Percentiles rank a stretch among this genome's conserved stretches.
phyloP scores from a whole-genome alignment of 2,888 invertebrate genomes.

The Sialis fuliginosa region DNA sequence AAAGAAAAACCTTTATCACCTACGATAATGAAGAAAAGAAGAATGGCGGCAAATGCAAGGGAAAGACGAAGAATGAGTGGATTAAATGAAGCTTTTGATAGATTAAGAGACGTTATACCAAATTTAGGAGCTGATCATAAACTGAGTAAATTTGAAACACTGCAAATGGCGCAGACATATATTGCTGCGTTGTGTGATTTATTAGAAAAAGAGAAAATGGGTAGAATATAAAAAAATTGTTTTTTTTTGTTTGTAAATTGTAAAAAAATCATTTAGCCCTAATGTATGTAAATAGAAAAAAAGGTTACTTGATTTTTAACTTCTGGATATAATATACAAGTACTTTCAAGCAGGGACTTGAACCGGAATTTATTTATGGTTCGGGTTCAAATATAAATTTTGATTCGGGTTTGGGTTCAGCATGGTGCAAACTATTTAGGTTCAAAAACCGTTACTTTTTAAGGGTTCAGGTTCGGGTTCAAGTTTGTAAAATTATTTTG shows the following conservation, averaged over 20 bases:
- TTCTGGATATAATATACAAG: too few relatives aligned
- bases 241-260: background rate
- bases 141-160: constrained; percentile 57
- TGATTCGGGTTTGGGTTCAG: too few relatives aligned
- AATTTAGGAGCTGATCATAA: constrained; percentile 51
- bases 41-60: constrained; percentile 55
- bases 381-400: too few relatives aligned
- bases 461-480: too few relatives aligned
- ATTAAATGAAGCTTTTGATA: constrained; percentile 58
- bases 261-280: too few relatives aligned
- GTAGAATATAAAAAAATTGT: background rate
- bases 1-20: constrained; percentile 28
- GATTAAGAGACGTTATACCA: constrained; percentile 52
- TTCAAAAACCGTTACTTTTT: too few relatives aligned
- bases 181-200: constrained; percentile 50
- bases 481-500: too few relatives aligned
- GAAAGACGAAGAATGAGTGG: constrained; percentile 59
- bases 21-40: constrained; percentile 36
- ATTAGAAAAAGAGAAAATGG: constrained; percentile 24
- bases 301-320: too few relatives aligned
- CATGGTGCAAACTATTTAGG: too few relatives aligned
- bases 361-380: too few relatives aligned
- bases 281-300: too few relatives aligned
- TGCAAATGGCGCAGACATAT: constrained; percentile 66
- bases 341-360: too few relatives aligned